Percentiles rank a stretch among this genome's conserved stretches.
These are phyloP conservation scores for Grammomys dolichurus DNA, from an alignment of 2,113 vertebrate species.

Conservation along the genomic window DNA sequence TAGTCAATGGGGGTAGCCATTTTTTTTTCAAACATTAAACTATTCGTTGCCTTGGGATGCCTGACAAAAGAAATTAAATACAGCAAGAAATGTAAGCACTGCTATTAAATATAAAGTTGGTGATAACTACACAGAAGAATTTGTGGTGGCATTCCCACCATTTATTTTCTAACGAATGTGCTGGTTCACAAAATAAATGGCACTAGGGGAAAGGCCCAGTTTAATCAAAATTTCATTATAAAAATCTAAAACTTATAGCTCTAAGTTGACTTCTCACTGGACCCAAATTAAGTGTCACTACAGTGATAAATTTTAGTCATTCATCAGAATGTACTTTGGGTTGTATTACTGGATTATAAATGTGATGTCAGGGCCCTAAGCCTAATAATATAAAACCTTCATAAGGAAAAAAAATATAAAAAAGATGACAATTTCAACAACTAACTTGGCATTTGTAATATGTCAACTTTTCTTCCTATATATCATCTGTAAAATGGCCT, in stretches of 20 bases:
- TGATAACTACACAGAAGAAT: neutral
- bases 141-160: neutral
- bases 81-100: neutral
- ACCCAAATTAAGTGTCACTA: constrained; percentile 4
- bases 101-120: neutral
- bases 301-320: constrained; percentile 24
- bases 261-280: constrained; percentile 26
- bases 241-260: constrained; percentile 51
- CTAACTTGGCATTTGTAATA: neutral
- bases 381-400: constrained; percentile 29
- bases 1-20: neutral
- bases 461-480: neutral
- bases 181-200: constrained; percentile 28
- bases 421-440: constrained; percentile 25
- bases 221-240: constrained; percentile 60
- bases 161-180: neutral
- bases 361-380: constrained; percentile 41
- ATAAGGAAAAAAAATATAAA: neutral
- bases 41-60: neutral
- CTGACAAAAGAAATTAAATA: constrained; percentile 35
- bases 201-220: neutral
- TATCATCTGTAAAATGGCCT: neutral
- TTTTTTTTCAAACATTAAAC: constrained; percentile 43
- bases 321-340: constrained; percentile 40
- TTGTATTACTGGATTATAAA: constrained; percentile 56